Evolutionary conservation across 2,113 vertebrate species (phyloP), one percentile per base, ranked within the genome.

Genomic region (Hyaena hyaena): DNA sequence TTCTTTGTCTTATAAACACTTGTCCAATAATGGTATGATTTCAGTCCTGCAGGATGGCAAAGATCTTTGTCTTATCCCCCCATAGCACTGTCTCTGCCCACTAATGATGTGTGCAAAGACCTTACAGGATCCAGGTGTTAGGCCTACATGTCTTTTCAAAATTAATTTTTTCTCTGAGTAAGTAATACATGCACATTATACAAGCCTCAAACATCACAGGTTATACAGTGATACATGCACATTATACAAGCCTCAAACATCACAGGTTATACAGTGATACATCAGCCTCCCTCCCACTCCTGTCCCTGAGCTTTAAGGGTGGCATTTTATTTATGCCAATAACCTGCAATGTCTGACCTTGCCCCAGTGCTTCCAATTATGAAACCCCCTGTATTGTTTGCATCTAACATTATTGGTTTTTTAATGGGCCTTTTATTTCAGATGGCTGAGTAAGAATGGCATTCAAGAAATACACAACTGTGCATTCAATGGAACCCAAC

Each of bases 401-500:
- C 80, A 94, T 97, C 80, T 74, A 84, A 97, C 84, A 95, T 96
- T 97, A 97, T 94, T 97, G 93, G 83, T 73, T 97, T 98, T 97
- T 94, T 96, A 97, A 98, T 97, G 96, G 92, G 65, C 76, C 55
- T 87, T 97, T 97, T 96, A 26, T 98, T 98, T 97, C 99, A 99
- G 99, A 98, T 98, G 99, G 98, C 98, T 99, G 97, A 99, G 98
- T 98, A 99, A 99, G 98, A 99, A 99, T 95, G 99, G 99, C 97
- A 99, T 99, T 98, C 98, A 96, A 98, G 98, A 99, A 98, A 99
- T 99, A 98, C 99, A 99, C 90, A 99, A 99, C 97, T 98, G 99
- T 96, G 99, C 99, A 81, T 99, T 99, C 98, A 99, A 99, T 58
- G 99, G 99, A 98, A 99, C 99, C 95, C 99, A 98, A 98, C 99